Evolutionary conservation across 2,797 vertebrate species (phyloP).

Genomic region (Notolepis coatsorum): DNA sequence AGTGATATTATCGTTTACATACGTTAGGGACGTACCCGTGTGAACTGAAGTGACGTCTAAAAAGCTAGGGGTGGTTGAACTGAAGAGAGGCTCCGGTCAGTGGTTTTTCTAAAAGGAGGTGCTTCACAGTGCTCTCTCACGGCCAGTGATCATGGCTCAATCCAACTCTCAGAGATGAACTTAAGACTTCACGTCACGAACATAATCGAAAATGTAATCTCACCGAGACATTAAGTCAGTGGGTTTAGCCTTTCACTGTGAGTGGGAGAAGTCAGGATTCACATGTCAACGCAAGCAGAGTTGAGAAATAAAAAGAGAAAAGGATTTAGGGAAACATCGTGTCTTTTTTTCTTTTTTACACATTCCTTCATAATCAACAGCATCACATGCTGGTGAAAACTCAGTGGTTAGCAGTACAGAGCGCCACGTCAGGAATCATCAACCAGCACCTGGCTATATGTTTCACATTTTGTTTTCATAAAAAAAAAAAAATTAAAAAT

Average conservation of each 20-base stretch:
- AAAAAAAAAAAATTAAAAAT: slow-evolving; percentile 16
- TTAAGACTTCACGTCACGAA: slow-evolving; percentile 8
- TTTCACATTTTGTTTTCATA: no score
- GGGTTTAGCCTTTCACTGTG: slow-evolving; percentile 19
- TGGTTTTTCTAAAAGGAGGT: slow-evolving; percentile 44
- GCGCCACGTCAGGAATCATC: slow-evolving; percentile 22
- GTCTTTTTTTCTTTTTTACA: slow-evolving; percentile 18
- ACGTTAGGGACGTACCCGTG: slow-evolving; percentile 2
- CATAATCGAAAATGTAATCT: slow-evolving; percentile 25
- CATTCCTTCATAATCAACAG: slow-evolving; percentile 55
- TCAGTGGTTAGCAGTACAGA: slow-evolving; percentile 22
- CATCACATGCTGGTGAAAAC: not conserved
- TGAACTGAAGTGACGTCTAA: slow-evolving; percentile 9
- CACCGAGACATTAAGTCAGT: slow-evolving; percentile 3
- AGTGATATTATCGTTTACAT: slow-evolving; percentile 22
- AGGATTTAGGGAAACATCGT: slow-evolving; percentile 14
- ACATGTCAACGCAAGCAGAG: slow-evolving; percentile 29
- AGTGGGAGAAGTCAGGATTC: slow-evolving; percentile 4
- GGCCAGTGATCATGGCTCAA: slow-evolving; percentile 43
- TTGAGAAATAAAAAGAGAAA: slow-evolving; percentile 19
- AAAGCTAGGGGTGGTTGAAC: slow-evolving; percentile 17
- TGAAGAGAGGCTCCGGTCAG: slow-evolving; percentile 33
- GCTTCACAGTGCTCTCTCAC: slow-evolving; percentile 62
- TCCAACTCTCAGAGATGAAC: slow-evolving; percentile 29
- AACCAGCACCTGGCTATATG: not conserved